A percentile compares a stretch with the other conserved stretches of the same genome.
These are phyloP conservation scores for Conus canariensis DNA, from an alignment of 2,888 invertebrate genomes.

Conservation along the genomic window DNA sequence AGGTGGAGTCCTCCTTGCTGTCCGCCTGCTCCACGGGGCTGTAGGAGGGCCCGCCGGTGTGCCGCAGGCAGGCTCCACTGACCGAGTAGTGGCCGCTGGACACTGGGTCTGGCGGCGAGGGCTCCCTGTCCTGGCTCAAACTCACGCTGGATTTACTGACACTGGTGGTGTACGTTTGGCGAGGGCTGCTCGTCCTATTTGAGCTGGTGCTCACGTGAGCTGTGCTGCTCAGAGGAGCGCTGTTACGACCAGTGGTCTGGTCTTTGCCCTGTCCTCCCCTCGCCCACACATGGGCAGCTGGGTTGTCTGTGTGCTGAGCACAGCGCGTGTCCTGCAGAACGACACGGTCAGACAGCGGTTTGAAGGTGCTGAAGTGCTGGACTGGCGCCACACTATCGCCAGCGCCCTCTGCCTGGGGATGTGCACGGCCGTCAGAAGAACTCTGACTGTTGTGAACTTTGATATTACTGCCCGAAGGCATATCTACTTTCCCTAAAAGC, in stretches of 20 bases:
- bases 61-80: conserved; percentile 48
- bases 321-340: conserved; percentile 4
- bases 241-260: neutral
- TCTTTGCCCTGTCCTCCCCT: neutral
- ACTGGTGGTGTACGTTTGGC: neutral
- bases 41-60: conserved; percentile 39
- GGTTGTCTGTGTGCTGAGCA: neutral
- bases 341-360: conserved; percentile 8
- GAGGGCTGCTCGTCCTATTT: neutral
- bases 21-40: conserved; percentile 42
- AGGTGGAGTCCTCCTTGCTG: conserved; percentile 71
- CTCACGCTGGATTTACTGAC: conserved; percentile 44
- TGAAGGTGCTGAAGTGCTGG: conserved; percentile 26
- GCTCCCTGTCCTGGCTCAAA: conserved; percentile 2
- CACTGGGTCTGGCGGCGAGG: conserved; percentile 16
- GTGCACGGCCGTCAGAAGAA: neutral
- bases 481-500: neutral
- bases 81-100: conserved; percentile 33
- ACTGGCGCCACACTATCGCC: neutral
- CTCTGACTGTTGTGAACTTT: neutral
- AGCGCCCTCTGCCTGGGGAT: neutral
- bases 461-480: neutral
- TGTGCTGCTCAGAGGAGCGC: conserved; percentile 1
- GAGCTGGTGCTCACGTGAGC: neutral
- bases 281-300: neutral